These are phyloP conservation scores for Conopomorpha cramerella DNA, from an alignment of 1,140 invertebrate species.

Conservation along the genomic window DNA sequence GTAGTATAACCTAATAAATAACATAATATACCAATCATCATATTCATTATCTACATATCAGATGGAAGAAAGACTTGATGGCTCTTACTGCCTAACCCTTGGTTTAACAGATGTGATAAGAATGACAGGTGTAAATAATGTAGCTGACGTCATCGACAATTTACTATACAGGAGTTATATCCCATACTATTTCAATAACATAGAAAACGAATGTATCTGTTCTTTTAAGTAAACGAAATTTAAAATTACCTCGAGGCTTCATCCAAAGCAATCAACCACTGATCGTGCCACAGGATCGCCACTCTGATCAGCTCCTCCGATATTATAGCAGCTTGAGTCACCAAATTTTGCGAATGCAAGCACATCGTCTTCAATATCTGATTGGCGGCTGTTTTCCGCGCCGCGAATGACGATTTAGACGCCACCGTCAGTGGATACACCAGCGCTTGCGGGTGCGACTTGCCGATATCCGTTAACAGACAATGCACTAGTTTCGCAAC, in stretches of 20 bases:
- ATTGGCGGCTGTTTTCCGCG: slow-evolving; percentile 88
- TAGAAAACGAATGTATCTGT: too few relatives aligned
- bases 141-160: too few relatives aligned
- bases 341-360: slow-evolving; percentile 89
- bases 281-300: slow-evolving; percentile 98
- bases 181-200: too few relatives aligned
- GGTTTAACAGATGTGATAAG: too few relatives aligned
- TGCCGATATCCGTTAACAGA: slow-evolving; percentile 92
- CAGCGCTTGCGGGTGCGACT: slow-evolving; percentile 86
- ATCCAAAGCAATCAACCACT: slow-evolving; percentile 98
- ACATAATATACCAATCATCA: too few relatives aligned
- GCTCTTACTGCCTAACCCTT: too few relatives aligned
- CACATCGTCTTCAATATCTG: slow-evolving; percentile 95
- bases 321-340: slow-evolving; percentile 92
- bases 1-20: slow-evolving; percentile 85
- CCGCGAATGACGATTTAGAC: slow-evolving; percentile 89
- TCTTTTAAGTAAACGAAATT: too few relatives aligned
- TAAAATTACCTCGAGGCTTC: slow-evolving; percentile 88
- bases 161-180: too few relatives aligned
- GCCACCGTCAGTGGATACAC: slow-evolving; percentile 98
- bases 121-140: too few relatives aligned
- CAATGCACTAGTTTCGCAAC: slow-evolving; percentile 92
- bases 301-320: slow-evolving; percentile 97
- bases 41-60: too few relatives aligned
- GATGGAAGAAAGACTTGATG: too few relatives aligned